Conservation (phyloP, 2,888 invertebrate species). For the Rhagonycha lutea region DNA sequence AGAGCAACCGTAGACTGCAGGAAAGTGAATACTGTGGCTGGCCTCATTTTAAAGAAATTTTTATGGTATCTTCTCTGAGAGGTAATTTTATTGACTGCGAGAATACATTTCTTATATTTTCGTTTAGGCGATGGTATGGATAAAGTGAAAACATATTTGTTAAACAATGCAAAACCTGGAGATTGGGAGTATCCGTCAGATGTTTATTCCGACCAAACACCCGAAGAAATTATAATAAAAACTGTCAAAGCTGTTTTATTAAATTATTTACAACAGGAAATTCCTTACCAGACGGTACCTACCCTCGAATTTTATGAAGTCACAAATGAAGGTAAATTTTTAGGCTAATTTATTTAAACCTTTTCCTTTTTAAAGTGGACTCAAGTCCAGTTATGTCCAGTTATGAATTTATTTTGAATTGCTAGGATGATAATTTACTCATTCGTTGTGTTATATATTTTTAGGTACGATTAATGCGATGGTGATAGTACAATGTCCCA, state of each 20-base stretch:
- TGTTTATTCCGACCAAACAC: constrained; percentile 74
- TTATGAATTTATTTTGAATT: too few species aligned
- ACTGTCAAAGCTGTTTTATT: constrained; percentile 83
- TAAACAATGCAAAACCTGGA: constrained; percentile 67
- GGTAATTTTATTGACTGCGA: constrained; percentile 67
- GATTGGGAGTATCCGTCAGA: constrained; percentile 70
- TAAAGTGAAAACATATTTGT: constrained; percentile 63
- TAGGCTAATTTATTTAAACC: too few species aligned
- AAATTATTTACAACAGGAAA: constrained; percentile 81
- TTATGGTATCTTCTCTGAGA: constrained; percentile 86
- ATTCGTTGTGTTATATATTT: constrained; percentile 27
- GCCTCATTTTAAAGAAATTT: constrained; percentile 84
- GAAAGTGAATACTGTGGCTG: constrained; percentile 57
- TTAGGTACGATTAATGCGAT: constrained; percentile 60
- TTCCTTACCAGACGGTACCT: constrained; percentile 78
- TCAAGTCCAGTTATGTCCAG: too few species aligned
- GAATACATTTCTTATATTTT: constrained; percentile 43
- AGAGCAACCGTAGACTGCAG: constrained; percentile 31
- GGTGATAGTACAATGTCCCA: constrained; percentile 67
- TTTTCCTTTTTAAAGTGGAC: too few species aligned
- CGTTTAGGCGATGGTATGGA: constrained; percentile 46
- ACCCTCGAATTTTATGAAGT: constrained; percentile 70
- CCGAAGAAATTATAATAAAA: constrained; percentile 70
- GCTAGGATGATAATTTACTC: too few species aligned
- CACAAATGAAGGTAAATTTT: constrained; percentile 57